These are phyloP conservation scores for Colaptes auratus DNA, from an alignment of 2,113 vertebrate species.

Conservation along the genomic window DNA sequence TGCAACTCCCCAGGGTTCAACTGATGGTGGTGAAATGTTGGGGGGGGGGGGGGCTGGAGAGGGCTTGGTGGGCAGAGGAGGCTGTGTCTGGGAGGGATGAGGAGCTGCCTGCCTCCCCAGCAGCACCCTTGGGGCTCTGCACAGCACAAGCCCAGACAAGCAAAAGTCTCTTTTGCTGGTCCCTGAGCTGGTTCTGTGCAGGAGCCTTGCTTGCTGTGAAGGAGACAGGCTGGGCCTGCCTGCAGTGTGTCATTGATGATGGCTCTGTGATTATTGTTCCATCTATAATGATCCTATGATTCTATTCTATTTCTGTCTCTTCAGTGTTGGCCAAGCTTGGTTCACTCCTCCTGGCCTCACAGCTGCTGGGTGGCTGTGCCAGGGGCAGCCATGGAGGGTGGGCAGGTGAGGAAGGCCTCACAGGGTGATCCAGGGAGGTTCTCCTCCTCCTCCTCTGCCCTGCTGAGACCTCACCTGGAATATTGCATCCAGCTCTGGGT, in stretches of 20 bases:
- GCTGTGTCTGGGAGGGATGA: accelerated
- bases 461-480: no score
- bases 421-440: no score
- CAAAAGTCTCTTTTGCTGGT: background rate
- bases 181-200: accelerated
- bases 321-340: background rate
- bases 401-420: no score
- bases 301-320: background rate
- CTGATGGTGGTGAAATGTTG: background rate
- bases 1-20: background rate
- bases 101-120: background rate
- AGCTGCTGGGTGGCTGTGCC: background rate
- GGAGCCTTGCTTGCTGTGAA: background rate
- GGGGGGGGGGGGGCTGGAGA: background rate
- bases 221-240: background rate
- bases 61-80: background rate
- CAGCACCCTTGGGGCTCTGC: background rate
- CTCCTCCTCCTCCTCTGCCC: no score
- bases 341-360: accelerated
- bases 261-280: no score
- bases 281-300: no score
- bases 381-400: no score
- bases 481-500: no score
- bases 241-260: no score
- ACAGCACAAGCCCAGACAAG: no score